These are phyloP conservation scores for Cossypha caffra DNA, from an alignment of 2,797 vertebrate species.

Conservation along the genomic window DNA sequence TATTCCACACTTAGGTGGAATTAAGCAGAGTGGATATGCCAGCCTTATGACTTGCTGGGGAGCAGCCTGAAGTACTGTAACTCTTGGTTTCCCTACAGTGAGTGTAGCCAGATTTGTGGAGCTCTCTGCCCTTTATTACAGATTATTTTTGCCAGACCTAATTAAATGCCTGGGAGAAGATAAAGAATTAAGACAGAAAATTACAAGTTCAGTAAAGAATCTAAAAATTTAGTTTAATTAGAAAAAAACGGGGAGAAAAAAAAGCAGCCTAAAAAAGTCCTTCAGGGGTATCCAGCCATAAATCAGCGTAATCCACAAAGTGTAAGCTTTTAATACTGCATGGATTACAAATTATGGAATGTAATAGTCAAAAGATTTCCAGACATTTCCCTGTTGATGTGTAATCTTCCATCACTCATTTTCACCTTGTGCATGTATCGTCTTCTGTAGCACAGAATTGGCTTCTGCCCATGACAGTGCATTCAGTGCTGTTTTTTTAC, in stretches of 20 bases:
- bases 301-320: background rate
- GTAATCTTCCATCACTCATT: background rate
- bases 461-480: background rate
- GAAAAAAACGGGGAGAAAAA: rapidly evolving
- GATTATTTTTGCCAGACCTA: background rate
- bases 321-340: background rate
- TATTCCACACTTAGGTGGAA: background rate
- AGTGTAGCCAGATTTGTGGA: rapidly evolving
- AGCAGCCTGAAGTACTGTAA: background rate
- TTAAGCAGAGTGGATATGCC: background rate
- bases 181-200: background rate
- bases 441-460: background rate
- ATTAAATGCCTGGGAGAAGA: background rate
- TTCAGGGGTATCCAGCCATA: background rate
- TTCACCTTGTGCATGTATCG: background rate
- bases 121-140: background rate
- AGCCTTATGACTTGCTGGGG: background rate
- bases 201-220: background rate
- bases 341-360: background rate
- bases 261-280: background rate
- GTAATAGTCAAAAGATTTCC: background rate
- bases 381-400: background rate
- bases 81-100: background rate
- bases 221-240: background rate
- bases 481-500: background rate